Evolutionary conservation across 2,113 vertebrate species (phyloP).

Genomic region (Melospiza georgiana): DNA sequence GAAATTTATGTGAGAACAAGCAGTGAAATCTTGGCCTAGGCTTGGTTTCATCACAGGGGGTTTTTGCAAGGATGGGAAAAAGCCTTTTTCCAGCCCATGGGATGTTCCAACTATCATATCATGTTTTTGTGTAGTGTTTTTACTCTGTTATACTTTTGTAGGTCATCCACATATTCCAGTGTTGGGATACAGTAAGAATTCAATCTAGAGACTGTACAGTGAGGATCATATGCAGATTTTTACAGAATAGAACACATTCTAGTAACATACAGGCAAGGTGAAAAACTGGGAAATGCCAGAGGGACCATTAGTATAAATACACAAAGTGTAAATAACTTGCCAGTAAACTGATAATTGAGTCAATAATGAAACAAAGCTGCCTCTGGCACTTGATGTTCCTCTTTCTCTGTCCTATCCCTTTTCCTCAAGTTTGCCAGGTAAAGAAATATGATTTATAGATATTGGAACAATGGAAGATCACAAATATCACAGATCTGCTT

Average conservation of each 20-base stretch:
- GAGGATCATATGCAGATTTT: background rate
- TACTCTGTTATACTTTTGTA: background rate
- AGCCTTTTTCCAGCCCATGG: background rate
- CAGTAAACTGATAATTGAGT: background rate
- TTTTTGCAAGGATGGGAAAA: background rate
- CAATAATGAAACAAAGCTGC: background rate
- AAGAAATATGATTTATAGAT: background rate
- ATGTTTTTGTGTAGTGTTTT: background rate
- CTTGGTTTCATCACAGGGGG: background rate
- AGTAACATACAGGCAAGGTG: background rate
- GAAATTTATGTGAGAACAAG: background rate
- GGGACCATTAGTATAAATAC: background rate
- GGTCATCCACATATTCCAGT: background rate
- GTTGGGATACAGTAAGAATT: background rate
- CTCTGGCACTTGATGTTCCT: background rate
- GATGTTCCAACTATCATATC: rapidly evolving
- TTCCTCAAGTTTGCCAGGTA: background rate
- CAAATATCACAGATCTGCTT: background rate
- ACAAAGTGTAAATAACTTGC: background rate
- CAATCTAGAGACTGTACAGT: background rate
- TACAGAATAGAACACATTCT: background rate
- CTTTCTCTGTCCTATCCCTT: background rate
- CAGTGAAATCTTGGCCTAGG: background rate
- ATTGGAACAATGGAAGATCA: background rate
- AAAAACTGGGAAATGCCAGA: background rate